These are phyloP conservation scores for Charadrius vociferus DNA, from an alignment of 2,113 vertebrate genomes.

Conservation along the genomic window DNA sequence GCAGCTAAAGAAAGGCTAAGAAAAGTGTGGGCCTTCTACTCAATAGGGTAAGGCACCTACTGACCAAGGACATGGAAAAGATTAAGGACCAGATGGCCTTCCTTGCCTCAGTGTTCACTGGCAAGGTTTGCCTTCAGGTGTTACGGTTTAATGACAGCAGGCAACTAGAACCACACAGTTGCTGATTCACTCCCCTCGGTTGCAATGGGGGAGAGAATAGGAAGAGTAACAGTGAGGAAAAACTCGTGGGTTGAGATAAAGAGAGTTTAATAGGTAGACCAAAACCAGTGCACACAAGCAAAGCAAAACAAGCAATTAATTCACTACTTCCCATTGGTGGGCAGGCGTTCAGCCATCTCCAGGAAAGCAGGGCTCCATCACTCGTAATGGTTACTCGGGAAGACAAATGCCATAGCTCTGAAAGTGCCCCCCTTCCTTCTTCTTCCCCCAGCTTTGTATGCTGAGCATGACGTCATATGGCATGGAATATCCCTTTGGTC, in stretches of 20 bases:
- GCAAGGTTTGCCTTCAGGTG: background rate
- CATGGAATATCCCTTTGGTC: background rate
- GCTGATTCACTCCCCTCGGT: background rate
- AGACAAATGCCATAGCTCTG: background rate
- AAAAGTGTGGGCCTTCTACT: background rate
- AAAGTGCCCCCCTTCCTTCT: background rate
- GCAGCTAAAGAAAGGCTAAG: background rate
- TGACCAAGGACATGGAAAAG: background rate
- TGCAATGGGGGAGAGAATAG: background rate
- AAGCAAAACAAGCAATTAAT: background rate
- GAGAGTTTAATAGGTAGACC: background rate
- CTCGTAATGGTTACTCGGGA: background rate
- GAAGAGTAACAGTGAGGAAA: background rate
- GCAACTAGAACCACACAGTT: background rate
- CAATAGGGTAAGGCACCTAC: background rate
- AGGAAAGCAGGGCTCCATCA: background rate
- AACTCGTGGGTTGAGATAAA: background rate
- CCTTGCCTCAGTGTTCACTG: background rate
- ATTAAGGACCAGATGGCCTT: background rate
- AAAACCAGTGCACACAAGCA: background rate
- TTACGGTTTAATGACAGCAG: background rate
- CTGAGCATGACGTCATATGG: background rate
- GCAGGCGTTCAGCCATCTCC: background rate
- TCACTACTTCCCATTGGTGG: background rate
- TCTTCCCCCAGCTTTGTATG: background rate